Percentiles rank a stretch among this genome's conserved stretches.
phyloP scores from a whole-genome alignment of 2,888 invertebrate genomes.

The Dendrolimus houi region DNA sequence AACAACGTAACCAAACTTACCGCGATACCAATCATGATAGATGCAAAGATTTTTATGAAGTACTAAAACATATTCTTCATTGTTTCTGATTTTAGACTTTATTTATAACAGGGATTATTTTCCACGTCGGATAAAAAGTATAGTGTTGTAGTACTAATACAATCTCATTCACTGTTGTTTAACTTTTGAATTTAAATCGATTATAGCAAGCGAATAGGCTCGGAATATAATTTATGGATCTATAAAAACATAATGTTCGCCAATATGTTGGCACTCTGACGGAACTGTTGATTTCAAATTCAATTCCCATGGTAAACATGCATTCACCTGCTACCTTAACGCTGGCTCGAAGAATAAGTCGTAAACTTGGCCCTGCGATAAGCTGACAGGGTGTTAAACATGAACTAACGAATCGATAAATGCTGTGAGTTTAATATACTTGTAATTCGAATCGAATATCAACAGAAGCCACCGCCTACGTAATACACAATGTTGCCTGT shows the following conservation, averaged over 20 bases:
- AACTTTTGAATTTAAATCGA: no score
- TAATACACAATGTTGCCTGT: neutral
- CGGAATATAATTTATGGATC: no score
- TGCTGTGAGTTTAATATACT: constrained; percentile 19
- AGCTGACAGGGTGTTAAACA: constrained; percentile 53
- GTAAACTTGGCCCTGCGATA: constrained; percentile 40
- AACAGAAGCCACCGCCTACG: neutral
- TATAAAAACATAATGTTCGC: constrained; percentile 9
- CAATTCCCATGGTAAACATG: constrained; percentile 28
- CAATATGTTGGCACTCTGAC: constrained; percentile 28
- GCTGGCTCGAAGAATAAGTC: constrained; percentile 39
- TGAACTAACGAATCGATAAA: constrained; percentile 36
- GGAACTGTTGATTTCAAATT: constrained; percentile 38
- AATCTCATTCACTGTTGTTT: no score
- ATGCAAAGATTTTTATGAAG: no score
- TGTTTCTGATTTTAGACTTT: no score
- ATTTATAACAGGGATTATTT: no score
- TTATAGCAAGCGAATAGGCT: no score
- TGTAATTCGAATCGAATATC: constrained; percentile 17
- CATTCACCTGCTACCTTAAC: constrained; percentile 22
- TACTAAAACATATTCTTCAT: no score
- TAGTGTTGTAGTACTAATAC: no score
- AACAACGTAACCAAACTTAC: no score
- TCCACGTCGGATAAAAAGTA: no score
- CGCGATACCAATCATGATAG: no score